Evolutionary conservation across 2,113 vertebrate species (phyloP), one percentile per base, ranked within the genome.

Genomic region (Cyprinodon tularosa): DNA sequence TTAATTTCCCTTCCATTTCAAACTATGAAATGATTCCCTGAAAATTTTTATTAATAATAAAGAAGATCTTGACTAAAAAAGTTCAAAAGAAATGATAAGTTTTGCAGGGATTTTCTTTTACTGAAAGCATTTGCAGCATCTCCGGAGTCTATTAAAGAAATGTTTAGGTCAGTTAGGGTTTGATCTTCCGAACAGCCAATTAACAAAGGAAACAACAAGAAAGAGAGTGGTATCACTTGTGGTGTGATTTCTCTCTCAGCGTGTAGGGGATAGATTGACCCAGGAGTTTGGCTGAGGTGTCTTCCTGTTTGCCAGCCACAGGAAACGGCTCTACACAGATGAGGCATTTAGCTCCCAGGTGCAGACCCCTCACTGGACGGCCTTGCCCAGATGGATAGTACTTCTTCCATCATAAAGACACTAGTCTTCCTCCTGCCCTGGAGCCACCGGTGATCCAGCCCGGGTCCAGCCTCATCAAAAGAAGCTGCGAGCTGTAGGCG

Each of bases 341-440:
- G 87, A 84, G 81, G 87, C 92, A 92, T 94, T 94, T 90, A 94
- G 89, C 62, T 75, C 83, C 92, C 94, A 94, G 92, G 93, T 94
- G 93, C 94, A 93, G 91, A 81, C 75, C 86, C 88, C 79, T 81
- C 84, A 88, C 72, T 78, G 76, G 86, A 91, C 80, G 79, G 90
- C 89, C 90, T 92, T 85, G 81, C 89, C 94, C 93, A 94, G 92
- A 93, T 90, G 93, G 94, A 93, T 42, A 59, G 83, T 89, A 82
- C 86, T 86, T 87, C 84, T 83, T 78, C 84, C 82, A 87, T 92
- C 92, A 94, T 93, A 95, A 95, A 93, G 93, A 91, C 86, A 72
- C 90, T 90, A 93, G 90, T 94, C 90, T 93, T 92, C 86, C 63
- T 73, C 81, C 87, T 84, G 79, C 89, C 84, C 90, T 90, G 88